phyloP scores from a whole-genome alignment of 1,140 invertebrate genomes.

The Drosophila pseudoananassae region DNA sequence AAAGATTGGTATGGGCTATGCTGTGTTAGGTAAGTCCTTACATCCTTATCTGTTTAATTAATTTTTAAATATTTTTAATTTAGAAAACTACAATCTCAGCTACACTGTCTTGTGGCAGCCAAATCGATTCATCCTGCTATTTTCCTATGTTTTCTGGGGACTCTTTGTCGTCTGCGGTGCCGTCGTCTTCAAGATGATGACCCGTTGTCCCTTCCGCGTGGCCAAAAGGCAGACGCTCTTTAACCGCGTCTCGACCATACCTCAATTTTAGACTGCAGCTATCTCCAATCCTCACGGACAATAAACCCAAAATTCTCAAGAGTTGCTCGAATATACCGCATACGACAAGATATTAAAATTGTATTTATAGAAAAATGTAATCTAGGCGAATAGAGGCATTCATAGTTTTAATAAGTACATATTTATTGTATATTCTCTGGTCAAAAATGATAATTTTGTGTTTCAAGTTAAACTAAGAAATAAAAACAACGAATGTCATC shows the following conservation, averaged over 20 bases:
- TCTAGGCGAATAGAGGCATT: conserved; percentile 3
- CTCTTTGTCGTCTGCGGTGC: conserved; percentile 65
- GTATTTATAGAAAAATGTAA: conserved; percentile 19
- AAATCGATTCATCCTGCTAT: conserved; percentile 73
- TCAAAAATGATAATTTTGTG: neutral
- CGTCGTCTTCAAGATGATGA: conserved; percentile 81
- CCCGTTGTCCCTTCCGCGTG: conserved; percentile 77
- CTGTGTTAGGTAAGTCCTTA: conserved; percentile 89
- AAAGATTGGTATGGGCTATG: conserved; percentile 93
- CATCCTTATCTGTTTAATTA: neutral
- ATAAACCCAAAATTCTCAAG: conserved; percentile 42
- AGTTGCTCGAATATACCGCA: conserved; percentile 29
- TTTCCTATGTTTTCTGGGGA: conserved; percentile 74
- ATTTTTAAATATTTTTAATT: neutral
- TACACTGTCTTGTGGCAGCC: conserved; percentile 80
- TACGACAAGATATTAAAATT: conserved; percentile 17
- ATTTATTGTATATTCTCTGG: conserved; percentile 6
- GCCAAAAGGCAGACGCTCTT: conserved; percentile 69
- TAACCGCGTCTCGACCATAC: conserved; percentile 67
- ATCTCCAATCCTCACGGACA: conserved; percentile 17
- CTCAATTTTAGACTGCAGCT: conserved; percentile 77
- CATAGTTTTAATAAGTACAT: neutral
- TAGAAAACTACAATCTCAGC: conserved; percentile 73
- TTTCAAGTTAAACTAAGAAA: conserved; percentile 12
- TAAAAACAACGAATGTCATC: conserved; percentile 22